phyloP scores from a whole-genome alignment of 2,888 invertebrate genomes.

The Polymixis lichenea region DNA sequence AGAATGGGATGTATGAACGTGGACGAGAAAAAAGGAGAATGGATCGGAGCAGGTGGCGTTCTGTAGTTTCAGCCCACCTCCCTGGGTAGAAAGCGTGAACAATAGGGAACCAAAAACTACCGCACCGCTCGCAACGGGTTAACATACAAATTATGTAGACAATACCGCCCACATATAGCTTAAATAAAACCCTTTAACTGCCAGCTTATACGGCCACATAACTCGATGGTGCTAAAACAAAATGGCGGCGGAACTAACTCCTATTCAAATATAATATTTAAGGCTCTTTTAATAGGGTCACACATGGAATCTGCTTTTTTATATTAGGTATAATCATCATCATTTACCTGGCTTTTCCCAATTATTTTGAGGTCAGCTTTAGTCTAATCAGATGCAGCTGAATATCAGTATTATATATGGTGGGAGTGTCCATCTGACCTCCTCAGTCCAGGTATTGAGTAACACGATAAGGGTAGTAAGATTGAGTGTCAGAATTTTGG shows the following conservation, averaged over 20 bases:
- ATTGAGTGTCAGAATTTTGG: no score
- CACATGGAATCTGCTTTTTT: background rate
- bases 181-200: conserved; percentile 64
- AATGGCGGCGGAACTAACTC: conserved; percentile 55
- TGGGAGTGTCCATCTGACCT: no score
- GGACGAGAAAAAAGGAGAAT: background rate
- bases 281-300: background rate
- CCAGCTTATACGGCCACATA: conserved; percentile 61
- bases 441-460: no score
- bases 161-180: conserved; percentile 56
- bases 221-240: conserved; percentile 64
- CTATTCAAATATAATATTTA: conserved; percentile 57
- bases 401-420: no score
- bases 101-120: background rate
- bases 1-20: background rate
- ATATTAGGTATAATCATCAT: background rate
- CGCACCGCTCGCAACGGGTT: conserved; percentile 7
- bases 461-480: no score
- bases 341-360: no score
- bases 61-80: background rate
- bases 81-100: background rate
- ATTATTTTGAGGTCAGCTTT: no score
- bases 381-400: no score
- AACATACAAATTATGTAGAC: conserved; percentile 55
- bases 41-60: background rate